Evolutionary conservation across 2,113 vertebrate genomes (phyloP).

Genomic region (Aptenodytes forsteri): DNA sequence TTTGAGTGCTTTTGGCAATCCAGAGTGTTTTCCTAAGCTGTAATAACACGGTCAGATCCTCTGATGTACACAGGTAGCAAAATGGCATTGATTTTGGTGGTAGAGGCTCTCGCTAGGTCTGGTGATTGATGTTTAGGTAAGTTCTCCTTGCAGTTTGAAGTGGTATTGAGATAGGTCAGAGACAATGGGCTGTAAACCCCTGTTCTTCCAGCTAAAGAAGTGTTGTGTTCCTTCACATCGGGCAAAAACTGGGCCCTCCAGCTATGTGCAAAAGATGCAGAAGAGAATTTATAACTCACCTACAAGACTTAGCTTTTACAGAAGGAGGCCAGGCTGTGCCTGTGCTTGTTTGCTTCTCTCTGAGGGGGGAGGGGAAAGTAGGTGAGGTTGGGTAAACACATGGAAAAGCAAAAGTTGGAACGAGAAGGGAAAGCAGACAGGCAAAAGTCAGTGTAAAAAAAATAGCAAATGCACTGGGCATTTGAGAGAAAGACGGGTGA

Average conservation of each 20-base stretch:
- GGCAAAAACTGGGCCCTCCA: not conserved
- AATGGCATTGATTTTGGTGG: not conserved
- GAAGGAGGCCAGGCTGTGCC: not conserved
- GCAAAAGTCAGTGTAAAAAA: not conserved
- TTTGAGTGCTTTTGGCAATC: slow-evolving; percentile 7
- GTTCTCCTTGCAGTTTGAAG: not conserved
- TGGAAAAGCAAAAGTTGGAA: slow-evolving; percentile 1
- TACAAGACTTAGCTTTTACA: not conserved
- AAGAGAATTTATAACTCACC: not conserved
- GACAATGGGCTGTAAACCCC: not conserved
- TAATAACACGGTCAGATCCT: not conserved
- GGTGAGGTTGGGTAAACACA: not conserved
- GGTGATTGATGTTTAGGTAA: not conserved
- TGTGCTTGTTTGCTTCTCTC: slow-evolving; percentile 6
- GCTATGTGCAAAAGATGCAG: not conserved
- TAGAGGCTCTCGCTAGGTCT: not conserved
- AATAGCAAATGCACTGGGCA: not conserved
- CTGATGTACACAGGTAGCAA: not conserved
- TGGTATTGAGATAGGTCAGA: slow-evolving; percentile 20
- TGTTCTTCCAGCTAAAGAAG: not conserved
- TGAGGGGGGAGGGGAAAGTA: not conserved
- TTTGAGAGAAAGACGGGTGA: not conserved
- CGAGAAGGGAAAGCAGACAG: not conserved
- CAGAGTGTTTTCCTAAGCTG: not conserved
- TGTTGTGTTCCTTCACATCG: rapidly evolving